Percentiles rank a stretch among this genome's conserved stretches.
Evolutionary conservation across 2,888 invertebrate genomes (phyloP).

Genomic region (Lasioglossum oenotherae): DNA sequence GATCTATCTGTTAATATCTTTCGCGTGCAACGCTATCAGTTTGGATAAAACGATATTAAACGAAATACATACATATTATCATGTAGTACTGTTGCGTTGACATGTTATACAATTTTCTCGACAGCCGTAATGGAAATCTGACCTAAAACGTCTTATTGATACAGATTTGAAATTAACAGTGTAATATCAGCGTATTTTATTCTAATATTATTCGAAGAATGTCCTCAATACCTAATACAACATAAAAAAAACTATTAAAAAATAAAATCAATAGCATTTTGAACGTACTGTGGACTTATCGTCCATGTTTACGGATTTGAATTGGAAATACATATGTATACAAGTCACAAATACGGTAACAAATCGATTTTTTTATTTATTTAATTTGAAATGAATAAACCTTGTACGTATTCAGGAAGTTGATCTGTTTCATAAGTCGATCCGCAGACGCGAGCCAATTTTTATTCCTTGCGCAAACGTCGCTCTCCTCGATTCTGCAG

Average conservation of each 20-base stretch:
- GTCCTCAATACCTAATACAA: too few relatives aligned
- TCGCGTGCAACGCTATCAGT: neutral
- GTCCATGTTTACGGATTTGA: too few relatives aligned
- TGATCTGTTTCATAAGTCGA: neutral
- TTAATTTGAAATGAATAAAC: too few relatives aligned
- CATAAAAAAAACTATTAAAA: too few relatives aligned
- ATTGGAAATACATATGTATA: too few relatives aligned
- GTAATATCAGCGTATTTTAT: too few relatives aligned
- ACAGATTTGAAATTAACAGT: neutral
- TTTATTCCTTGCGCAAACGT: conserved; percentile 39
- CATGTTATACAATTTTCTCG: neutral
- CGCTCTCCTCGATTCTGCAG: conserved; percentile 22
- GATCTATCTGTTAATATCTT: neutral
- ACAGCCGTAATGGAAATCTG: neutral
- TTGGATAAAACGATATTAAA: neutral
- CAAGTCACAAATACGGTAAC: too few relatives aligned
- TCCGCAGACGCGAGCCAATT: conserved; percentile 30
- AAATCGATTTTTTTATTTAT: too few relatives aligned
- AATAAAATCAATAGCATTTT: too few relatives aligned
- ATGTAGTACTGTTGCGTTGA: neutral
- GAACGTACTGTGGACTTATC: too few relatives aligned
- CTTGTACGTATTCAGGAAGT: conserved; percentile 9
- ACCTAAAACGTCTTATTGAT: neutral
- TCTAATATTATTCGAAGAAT: too few relatives aligned
- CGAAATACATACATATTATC: neutral